phyloP scores from a whole-genome alignment of 2,888 invertebrate genomes.

The Exephanes ischioxanthus region DNA sequence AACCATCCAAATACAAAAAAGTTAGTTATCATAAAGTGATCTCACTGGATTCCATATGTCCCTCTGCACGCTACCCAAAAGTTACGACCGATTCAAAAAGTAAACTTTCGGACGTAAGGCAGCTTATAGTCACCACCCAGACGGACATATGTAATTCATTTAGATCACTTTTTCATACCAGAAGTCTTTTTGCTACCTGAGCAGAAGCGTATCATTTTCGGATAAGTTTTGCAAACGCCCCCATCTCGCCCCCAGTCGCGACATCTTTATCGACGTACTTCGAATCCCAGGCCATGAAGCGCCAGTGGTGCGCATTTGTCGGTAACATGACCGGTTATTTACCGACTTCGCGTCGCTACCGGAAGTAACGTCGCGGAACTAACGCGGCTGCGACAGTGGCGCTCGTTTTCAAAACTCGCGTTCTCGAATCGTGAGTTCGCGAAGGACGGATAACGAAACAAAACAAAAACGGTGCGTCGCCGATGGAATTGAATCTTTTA shows the following conservation, averaged over 20 bases:
- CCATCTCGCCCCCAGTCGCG: constrained; percentile 87
- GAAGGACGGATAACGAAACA: background rate
- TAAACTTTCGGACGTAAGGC: no score
- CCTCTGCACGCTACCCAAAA: no score
- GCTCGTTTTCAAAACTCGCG: constrained; percentile 24
- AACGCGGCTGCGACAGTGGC: background rate
- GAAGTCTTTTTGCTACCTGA: no score
- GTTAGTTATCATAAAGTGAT: no score
- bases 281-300: constrained; percentile 84
- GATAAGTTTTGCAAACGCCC: constrained; percentile 87
- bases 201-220: constrained; percentile 73
- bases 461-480: background rate
- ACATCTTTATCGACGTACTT: constrained; percentile 88
- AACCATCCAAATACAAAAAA: background rate
- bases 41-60: no score
- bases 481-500: constrained; percentile 2
- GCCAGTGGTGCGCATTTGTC: background rate
- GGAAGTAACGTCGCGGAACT: no score
- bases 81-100: no score
- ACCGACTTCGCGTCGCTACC: no score
- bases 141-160: no score
- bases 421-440: background rate
- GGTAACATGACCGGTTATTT: no score
- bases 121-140: no score
- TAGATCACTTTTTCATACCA: no score